Conservation (phyloP, 1,140 invertebrate species). For the Leptinotarsa texana region DNA sequence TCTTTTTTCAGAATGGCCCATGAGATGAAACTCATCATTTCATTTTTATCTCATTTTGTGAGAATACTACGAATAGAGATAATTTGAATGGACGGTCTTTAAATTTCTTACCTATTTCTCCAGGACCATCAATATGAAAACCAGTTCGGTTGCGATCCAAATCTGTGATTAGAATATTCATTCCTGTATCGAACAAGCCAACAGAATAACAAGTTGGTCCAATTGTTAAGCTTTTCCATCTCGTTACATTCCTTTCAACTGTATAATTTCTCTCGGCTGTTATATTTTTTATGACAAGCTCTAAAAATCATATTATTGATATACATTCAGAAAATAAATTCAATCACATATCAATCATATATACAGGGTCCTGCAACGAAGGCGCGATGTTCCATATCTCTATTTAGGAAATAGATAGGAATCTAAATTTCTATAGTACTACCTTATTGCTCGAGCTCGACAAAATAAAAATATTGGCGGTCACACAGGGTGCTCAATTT, state of each 20-base stretch:
- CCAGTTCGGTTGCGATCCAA: slow-evolving; percentile 7
- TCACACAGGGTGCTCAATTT: too few relatives aligned
- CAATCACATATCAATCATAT: too few relatives aligned
- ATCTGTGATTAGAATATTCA: slow-evolving; percentile 26
- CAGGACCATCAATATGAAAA: slow-evolving; percentile 12
- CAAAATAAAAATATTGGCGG: too few relatives aligned
- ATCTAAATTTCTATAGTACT: too few relatives aligned
- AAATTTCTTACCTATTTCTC: slow-evolving; percentile 8
- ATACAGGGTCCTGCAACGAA: too few relatives aligned
- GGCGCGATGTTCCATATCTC: too few relatives aligned
- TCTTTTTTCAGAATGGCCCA: slow-evolving; percentile 2
- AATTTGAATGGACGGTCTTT: not conserved
- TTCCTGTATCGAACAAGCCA: slow-evolving; percentile 25
- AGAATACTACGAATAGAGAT: not conserved
- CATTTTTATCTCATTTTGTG: too few relatives aligned
- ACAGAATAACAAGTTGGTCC: slow-evolving; percentile 35
- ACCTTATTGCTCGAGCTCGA: too few relatives aligned
- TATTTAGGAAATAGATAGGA: too few relatives aligned
- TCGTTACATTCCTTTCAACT: slow-evolving; percentile 27
- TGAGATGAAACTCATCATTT: too few relatives aligned
- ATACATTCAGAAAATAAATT: too few relatives aligned
- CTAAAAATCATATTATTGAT: slow-evolving; percentile 26
- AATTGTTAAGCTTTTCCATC: slow-evolving; percentile 36
- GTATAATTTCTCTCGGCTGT: slow-evolving; percentile 29
- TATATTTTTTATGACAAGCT: slow-evolving; percentile 37